These are phyloP conservation scores for Erethizon dorsatum DNA, from an alignment of 2,797 vertebrate genomes.

Conservation along the genomic window DNA sequence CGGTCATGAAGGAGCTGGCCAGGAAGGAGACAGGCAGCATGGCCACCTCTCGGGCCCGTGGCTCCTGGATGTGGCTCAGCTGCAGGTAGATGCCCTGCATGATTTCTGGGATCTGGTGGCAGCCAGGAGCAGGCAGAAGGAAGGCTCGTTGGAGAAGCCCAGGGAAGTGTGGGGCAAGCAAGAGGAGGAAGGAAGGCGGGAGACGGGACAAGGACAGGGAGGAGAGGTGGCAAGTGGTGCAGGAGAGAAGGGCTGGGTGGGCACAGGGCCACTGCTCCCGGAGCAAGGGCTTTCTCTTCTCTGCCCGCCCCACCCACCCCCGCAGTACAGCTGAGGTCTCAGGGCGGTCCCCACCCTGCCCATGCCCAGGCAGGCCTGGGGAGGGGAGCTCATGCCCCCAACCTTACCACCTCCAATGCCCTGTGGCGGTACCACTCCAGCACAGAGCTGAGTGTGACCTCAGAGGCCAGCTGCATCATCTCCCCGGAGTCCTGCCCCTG, in stretches of 20 bases:
- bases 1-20: slow-evolving; percentile 84
- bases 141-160: background rate
- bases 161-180: background rate
- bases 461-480: slow-evolving; percentile 75
- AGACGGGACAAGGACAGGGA: accelerated
- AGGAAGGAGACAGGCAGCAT: slow-evolving; percentile 80
- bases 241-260: background rate
- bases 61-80: slow-evolving; percentile 79
- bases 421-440: slow-evolving; percentile 83
- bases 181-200: background rate
- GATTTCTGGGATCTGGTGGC: slow-evolving; percentile 84
- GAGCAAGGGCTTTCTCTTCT: background rate
- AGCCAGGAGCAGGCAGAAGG: background rate
- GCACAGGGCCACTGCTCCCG: background rate
- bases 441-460: slow-evolving; percentile 79
- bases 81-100: slow-evolving; percentile 81
- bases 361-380: background rate
- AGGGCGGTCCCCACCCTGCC: background rate
- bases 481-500: slow-evolving; percentile 29
- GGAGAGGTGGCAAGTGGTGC: accelerated
- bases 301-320: too few species aligned
- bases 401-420: slow-evolving; percentile 82
- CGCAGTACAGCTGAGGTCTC: background rate
- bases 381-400: background rate
- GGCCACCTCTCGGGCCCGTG: slow-evolving; percentile 72